Conservation (phyloP, 2,113 vertebrate species). For the Willisornis vidua region DNA sequence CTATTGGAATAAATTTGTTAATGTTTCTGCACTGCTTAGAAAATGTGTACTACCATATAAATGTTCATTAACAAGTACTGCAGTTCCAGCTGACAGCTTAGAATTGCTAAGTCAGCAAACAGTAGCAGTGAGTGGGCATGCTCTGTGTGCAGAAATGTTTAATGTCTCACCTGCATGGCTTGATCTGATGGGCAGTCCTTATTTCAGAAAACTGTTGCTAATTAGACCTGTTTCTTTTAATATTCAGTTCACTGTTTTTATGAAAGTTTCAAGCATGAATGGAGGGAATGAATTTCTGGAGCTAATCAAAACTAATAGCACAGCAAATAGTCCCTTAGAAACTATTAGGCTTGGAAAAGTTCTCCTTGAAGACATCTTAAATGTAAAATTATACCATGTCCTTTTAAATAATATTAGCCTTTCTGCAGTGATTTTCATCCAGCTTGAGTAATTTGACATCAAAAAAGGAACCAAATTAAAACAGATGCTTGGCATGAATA, state of each 20-base stretch:
- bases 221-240: neutral
- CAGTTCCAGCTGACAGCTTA: neutral
- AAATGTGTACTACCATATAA: neutral
- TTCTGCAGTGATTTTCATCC: conserved; percentile 10
- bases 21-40: neutral
- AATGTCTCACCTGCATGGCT: neutral
- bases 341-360: neutral
- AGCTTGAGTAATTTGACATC: conserved; percentile 24
- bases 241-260: neutral
- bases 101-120: neutral
- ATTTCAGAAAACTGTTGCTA: neutral
- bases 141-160: neutral
- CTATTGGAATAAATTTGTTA: neutral
- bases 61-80: neutral
- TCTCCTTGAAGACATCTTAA: neutral
- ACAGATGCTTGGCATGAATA: conserved; percentile 47
- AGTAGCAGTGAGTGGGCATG: neutral
- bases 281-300: neutral
- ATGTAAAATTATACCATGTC: conserved; percentile 1
- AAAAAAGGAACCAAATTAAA: conserved; percentile 47
- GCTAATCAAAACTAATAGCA: neutral
- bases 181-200: neutral
- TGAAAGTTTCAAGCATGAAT: neutral
- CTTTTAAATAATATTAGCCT: neutral
- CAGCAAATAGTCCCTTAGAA: conserved; percentile 7